Conservation (phyloP, 2,797 vertebrate genomes). For the Podarcis lilfordi region DNA sequence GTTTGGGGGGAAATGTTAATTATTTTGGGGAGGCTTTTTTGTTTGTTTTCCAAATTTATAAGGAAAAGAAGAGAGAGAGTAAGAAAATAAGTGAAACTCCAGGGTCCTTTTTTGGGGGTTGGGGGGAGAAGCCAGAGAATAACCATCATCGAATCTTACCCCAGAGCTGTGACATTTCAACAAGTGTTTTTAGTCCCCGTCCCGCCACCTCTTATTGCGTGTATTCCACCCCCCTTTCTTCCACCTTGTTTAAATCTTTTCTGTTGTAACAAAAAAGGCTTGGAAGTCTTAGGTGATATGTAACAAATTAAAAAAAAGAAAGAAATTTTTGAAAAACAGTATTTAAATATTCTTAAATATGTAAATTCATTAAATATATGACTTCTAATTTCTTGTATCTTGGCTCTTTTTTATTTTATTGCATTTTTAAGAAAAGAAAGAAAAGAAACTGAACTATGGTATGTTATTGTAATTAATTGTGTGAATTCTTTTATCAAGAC, state of each 20-base stretch:
- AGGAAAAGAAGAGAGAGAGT: conserved; percentile 80
- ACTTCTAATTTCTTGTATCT: conserved; percentile 83
- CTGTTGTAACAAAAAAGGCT: conserved; percentile 91
- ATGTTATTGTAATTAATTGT: conserved; percentile 83
- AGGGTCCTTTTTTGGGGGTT: conserved; percentile 72
- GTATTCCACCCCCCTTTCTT: conserved; percentile 81
- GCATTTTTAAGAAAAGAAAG: conserved; percentile 75
- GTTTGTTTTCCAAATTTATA: conserved; percentile 76
- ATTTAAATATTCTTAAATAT: conserved; percentile 88
- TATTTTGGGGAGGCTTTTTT: not conserved
- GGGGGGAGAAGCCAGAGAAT: conserved; percentile 71
- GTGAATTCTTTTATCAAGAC: conserved; percentile 78
- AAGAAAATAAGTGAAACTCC: conserved; percentile 75
- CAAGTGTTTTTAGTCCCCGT: conserved; percentile 82
- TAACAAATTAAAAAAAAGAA: conserved; percentile 76
- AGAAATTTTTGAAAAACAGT: conserved; percentile 79
- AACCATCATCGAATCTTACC: conserved; percentile 80
- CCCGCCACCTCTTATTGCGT: conserved; percentile 63
- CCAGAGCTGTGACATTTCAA: conserved; percentile 93
- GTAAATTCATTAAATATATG: conserved; percentile 86
- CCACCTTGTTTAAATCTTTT: conserved; percentile 82
- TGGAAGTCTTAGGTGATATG: conserved; percentile 95
- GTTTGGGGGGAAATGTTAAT: too few species aligned
- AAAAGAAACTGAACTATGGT: conserved; percentile 75
- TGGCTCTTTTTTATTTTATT: conserved; percentile 83